Conservation (phyloP, 2,113 vertebrate genomes). For the Melanostigma gelatinosum region DNA sequence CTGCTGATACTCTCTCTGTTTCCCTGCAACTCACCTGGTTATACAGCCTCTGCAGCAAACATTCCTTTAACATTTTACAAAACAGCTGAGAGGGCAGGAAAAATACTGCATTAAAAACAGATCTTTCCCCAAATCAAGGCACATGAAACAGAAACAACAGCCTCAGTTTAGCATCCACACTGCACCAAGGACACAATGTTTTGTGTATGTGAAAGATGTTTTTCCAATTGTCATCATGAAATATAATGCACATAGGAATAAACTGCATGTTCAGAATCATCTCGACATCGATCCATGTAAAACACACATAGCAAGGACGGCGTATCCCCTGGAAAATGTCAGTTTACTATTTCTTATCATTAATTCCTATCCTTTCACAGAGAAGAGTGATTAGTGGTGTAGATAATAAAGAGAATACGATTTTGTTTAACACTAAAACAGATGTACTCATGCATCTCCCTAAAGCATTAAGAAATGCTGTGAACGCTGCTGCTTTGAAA, state of each 20-base stretch:
- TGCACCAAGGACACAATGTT: slow-evolving; percentile 32
- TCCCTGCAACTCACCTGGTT: slow-evolving; percentile 64
- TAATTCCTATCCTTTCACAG: not conserved
- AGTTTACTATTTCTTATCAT: not conserved
- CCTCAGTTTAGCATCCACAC: slow-evolving; percentile 22
- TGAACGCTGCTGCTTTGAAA: slow-evolving; percentile 42
- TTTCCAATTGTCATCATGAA: not conserved
- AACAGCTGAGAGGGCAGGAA: slow-evolving; percentile 77
- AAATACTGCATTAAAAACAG: slow-evolving; percentile 67
- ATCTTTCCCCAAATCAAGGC: slow-evolving; percentile 50
- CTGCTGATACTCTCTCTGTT: slow-evolving; percentile 41
- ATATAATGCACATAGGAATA: slow-evolving; percentile 10
- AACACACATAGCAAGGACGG: not conserved
- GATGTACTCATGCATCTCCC: slow-evolving; percentile 37
- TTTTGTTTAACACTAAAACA: slow-evolving; percentile 28
- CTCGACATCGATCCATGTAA: not conserved
- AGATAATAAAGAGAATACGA: slow-evolving; percentile 16
- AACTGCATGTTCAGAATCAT: slow-evolving; percentile 20
- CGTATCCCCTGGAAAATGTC: not conserved
- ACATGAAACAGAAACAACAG: slow-evolving; percentile 44
- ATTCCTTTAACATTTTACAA: slow-evolving; percentile 63
- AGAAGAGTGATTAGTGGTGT: not conserved
- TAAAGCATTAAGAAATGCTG: slow-evolving; percentile 33
- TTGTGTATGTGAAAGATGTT: not conserved
- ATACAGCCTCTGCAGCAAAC: slow-evolving; percentile 70